Conservation (phyloP, 2,113 vertebrate species). For the Pipa parva region DNA sequence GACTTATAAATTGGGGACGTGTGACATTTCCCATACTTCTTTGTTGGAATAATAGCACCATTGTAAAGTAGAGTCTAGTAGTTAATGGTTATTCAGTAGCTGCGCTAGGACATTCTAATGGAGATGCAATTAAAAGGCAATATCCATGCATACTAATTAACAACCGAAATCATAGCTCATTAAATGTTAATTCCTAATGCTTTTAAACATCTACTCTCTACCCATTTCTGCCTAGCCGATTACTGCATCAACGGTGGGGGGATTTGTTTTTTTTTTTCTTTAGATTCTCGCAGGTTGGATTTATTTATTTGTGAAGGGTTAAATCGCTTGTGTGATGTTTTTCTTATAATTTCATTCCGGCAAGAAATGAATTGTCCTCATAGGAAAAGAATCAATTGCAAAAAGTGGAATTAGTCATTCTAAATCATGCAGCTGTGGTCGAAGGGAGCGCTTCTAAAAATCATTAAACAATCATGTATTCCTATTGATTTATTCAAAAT, state of each 20-base stretch:
- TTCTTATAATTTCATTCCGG: slow-evolving; percentile 51
- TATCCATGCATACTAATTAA: not conserved
- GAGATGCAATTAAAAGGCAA: not conserved
- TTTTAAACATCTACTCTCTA: not conserved
- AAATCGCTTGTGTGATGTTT: slow-evolving; percentile 42
- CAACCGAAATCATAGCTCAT: not conserved
- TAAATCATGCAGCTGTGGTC: slow-evolving; percentile 95
- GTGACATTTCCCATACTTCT: not conserved
- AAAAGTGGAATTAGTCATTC: slow-evolving; percentile 99
- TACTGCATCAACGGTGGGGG: too few species aligned
- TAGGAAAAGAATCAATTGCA: slow-evolving; percentile 78
- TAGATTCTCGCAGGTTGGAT: too few species aligned
- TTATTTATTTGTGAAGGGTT: slow-evolving; percentile 11
- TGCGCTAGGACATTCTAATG: not conserved
- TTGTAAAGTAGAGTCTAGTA: not conserved
- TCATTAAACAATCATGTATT: slow-evolving; percentile 99
- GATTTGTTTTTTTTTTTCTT: too few species aligned
- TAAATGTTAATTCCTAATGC: not conserved
- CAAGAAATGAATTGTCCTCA: slow-evolving; percentile 68
- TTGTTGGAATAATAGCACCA: not conserved
- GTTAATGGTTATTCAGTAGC: not conserved
- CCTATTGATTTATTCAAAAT: slow-evolving; percentile 99
- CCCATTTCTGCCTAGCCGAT: not conserved
- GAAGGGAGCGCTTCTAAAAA: slow-evolving; percentile 95
- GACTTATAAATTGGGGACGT: not conserved